Percentiles rank a stretch among this genome's conserved stretches.
Evolutionary conservation across 2,113 vertebrate species (phyloP).

Genomic region (Morone chrysops): DNA sequence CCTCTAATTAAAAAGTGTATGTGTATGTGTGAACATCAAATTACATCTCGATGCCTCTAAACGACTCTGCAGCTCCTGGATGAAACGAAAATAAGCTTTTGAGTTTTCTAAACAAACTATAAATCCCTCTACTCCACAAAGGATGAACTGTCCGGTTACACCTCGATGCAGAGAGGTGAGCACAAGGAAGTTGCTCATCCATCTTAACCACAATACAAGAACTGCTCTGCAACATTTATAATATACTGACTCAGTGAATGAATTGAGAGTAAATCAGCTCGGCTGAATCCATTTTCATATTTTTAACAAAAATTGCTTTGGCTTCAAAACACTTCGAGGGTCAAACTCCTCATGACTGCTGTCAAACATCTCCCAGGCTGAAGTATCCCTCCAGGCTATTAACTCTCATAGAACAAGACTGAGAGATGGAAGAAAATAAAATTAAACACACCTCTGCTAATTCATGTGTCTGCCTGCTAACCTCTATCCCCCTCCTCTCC

Average conservation of each 20-base stretch:
- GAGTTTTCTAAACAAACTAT: neutral
- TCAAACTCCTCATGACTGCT: neutral
- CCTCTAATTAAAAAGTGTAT: too few species aligned
- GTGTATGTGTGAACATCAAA: too few species aligned
- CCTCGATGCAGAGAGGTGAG: neutral
- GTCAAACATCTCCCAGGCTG: neutral
- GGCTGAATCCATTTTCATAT: conserved; percentile 48
- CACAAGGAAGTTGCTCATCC: neutral
- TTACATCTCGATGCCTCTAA: neutral
- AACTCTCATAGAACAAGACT: neutral
- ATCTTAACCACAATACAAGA: conserved; percentile 8
- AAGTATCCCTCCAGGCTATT: neutral
- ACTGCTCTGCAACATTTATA: conserved; percentile 22
- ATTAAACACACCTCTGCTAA: neutral
- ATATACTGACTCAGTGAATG: conserved; percentile 11
- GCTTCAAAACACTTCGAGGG: conserved; percentile 27
- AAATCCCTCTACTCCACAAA: neutral
- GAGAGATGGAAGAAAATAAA: neutral
- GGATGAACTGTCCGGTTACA: neutral
- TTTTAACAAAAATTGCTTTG: conserved; percentile 11
- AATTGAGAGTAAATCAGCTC: conserved; percentile 20
- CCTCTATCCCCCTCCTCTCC: neutral
- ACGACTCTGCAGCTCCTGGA: neutral
- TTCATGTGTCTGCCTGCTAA: neutral
- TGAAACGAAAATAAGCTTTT: neutral